phyloP scores from a whole-genome alignment of 2,888 invertebrate genomes.

The Eupsilia transversa region DNA sequence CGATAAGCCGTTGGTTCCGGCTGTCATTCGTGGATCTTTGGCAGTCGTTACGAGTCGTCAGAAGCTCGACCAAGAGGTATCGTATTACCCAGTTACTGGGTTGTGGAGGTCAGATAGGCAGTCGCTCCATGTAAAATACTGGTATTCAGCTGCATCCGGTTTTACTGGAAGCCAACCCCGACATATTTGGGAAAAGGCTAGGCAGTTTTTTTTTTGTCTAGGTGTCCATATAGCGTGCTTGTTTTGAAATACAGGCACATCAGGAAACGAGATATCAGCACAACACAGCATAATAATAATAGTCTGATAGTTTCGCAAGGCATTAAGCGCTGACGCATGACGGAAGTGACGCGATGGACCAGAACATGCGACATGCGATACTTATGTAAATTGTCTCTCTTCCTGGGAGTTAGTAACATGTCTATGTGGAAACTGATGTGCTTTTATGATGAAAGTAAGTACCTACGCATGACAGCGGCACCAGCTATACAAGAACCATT shows the following conservation, averaged over 20 bases:
- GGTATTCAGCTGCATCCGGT: no score
- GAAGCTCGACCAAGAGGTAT: no score
- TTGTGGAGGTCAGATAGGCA: no score
- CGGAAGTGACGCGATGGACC: conserved; percentile 39
- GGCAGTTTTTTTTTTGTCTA: no score
- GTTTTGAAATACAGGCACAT: not conserved
- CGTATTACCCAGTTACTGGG: no score
- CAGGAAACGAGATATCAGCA: not conserved
- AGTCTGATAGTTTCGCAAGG: conserved; percentile 22
- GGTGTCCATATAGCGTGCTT: not conserved
- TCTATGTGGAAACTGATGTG: not conserved
- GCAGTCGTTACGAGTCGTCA: no score
- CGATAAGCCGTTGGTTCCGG: no score
- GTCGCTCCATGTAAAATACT: no score
- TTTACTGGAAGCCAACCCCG: no score
- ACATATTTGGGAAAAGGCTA: no score
- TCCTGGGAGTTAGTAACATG: conserved; percentile 20
- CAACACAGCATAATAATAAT: not conserved
- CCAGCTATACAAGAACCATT: not conserved
- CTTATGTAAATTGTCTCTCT: conserved; percentile 39
- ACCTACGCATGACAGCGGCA: not conserved
- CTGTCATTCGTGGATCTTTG: no score
- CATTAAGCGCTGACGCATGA: conserved; percentile 17
- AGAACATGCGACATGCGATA: conserved; percentile 41
- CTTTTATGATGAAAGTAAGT: not conserved